Percentiles rank a stretch among this genome's conserved stretches.
These are phyloP conservation scores for Cyphotilapia sp. DNA, from an alignment of 2,113 vertebrate species.

Conservation along the genomic window DNA sequence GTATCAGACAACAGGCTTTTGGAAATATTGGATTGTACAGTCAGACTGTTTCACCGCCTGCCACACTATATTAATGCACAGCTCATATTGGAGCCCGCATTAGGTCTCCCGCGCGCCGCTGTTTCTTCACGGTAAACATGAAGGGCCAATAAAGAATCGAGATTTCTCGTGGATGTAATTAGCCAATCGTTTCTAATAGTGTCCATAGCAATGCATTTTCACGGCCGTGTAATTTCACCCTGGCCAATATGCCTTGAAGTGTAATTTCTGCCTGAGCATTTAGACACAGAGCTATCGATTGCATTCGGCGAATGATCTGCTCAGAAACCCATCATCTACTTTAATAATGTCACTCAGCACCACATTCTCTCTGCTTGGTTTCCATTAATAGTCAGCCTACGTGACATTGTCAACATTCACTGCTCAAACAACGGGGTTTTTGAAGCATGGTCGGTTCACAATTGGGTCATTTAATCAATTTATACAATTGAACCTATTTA, in stretches of 20 bases:
- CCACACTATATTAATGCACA: slow-evolving; percentile 5
- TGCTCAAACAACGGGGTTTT: slow-evolving; percentile 36
- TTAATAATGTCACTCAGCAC: slow-evolving; percentile 53
- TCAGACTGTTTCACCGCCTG: neutral
- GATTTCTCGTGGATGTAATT: slow-evolving; percentile 41
- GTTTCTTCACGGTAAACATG: neutral
- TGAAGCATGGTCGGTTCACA: slow-evolving; percentile 39
- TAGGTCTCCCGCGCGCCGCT: neutral
- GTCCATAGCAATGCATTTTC: slow-evolving; percentile 51
- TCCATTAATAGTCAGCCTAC: slow-evolving; percentile 37
- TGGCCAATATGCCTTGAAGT: slow-evolving; percentile 11
- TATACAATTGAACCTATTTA: slow-evolving; percentile 66
- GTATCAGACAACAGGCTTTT: slow-evolving; percentile 39
- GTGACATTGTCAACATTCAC: slow-evolving; percentile 44
- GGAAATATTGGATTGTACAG: slow-evolving; percentile 39
- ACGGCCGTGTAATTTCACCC: slow-evolving; percentile 13
- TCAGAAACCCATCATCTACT: slow-evolving; percentile 58
- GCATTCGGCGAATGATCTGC: slow-evolving; percentile 49
- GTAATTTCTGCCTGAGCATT: slow-evolving; percentile 41
- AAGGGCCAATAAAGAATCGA: neutral
- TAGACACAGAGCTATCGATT: slow-evolving; percentile 50
- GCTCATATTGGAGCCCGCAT: neutral
- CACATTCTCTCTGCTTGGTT: slow-evolving; percentile 40
- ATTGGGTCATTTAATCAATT: slow-evolving; percentile 60
- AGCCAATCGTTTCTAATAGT: slow-evolving; percentile 47